Evolutionary conservation across 92 coral and sea anemone genomes (phyloP).

Genomic region (Virgularia gustaviana): DNA sequence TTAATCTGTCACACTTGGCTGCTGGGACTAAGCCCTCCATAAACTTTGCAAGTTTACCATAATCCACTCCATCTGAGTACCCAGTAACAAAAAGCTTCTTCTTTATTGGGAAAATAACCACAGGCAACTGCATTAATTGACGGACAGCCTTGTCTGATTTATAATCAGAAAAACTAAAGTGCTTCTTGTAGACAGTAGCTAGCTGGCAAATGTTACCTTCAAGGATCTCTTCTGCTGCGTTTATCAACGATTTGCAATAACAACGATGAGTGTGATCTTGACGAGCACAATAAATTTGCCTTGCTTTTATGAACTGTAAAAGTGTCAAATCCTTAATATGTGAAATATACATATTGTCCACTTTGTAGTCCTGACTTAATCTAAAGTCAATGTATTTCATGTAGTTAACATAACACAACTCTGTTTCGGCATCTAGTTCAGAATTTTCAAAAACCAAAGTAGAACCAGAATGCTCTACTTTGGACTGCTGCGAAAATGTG

Average conservation of each 20-base stretch:
- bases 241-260: slow-evolving; percentile 47
- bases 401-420: slow-evolving; percentile 23
- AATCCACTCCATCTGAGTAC: slow-evolving; percentile 11
- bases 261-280: neutral
- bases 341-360: slow-evolving; percentile 39
- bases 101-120: slow-evolving; percentile 43
- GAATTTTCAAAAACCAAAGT: neutral
- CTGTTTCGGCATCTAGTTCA: neutral
- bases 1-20: slow-evolving; percentile 24
- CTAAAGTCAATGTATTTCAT: slow-evolving; percentile 6
- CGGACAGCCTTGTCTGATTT: slow-evolving; percentile 52
- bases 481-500: slow-evolving; percentile 5
- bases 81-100: slow-evolving; percentile 44
- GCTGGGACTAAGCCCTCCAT: slow-evolving; percentile 35
- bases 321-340: slow-evolving; percentile 40
- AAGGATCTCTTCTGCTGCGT: slow-evolving; percentile 40
- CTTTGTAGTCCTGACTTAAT: slow-evolving; percentile 16
- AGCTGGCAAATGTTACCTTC: slow-evolving; percentile 29
- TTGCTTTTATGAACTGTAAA: slow-evolving; percentile 39
- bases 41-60: slow-evolving; percentile 39
- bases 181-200: slow-evolving; percentile 31
- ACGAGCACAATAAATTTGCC: slow-evolving; percentile 35
- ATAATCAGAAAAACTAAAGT: slow-evolving; percentile 23
- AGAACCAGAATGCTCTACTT: slow-evolving; percentile 14
- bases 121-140: slow-evolving; percentile 58